Evolutionary conservation across 2,797 vertebrate genomes (phyloP).

Genomic region (Euphonia xanthogaster): DNA sequence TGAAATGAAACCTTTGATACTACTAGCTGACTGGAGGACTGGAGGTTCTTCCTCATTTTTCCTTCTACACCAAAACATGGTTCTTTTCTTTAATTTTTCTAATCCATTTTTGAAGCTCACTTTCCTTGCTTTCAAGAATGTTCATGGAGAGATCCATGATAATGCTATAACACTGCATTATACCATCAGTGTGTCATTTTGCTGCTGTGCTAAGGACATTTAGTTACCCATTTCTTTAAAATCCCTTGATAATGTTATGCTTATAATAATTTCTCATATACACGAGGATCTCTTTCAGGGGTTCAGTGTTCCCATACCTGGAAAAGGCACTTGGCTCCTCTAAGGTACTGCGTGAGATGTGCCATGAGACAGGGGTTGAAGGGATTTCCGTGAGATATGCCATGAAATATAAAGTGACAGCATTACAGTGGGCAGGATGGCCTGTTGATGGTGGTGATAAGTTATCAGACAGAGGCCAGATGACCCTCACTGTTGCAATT

Average conservation of each 20-base stretch:
- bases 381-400: neutral
- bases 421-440: neutral
- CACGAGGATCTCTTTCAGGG: neutral
- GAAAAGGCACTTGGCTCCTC: neutral
- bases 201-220: neutral
- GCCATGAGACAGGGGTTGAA: neutral
- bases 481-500: accelerated
- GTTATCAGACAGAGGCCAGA: neutral
- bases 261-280: neutral
- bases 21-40: neutral
- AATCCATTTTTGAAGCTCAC: neutral
- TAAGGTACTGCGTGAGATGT: neutral
- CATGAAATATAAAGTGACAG: neutral
- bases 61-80: neutral
- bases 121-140: neutral
- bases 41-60: neutral
- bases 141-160: neutral
- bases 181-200: neutral
- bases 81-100: neutral
- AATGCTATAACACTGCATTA: accelerated
- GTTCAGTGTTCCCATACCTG: neutral
- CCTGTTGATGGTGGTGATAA: accelerated
- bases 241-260: neutral
- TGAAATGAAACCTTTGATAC: neutral
- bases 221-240: neutral